Evolutionary conservation across 2,113 vertebrate species (phyloP), one percentile per base, ranked within the genome.

Genomic region (Heterocephalus glaber): DNA sequence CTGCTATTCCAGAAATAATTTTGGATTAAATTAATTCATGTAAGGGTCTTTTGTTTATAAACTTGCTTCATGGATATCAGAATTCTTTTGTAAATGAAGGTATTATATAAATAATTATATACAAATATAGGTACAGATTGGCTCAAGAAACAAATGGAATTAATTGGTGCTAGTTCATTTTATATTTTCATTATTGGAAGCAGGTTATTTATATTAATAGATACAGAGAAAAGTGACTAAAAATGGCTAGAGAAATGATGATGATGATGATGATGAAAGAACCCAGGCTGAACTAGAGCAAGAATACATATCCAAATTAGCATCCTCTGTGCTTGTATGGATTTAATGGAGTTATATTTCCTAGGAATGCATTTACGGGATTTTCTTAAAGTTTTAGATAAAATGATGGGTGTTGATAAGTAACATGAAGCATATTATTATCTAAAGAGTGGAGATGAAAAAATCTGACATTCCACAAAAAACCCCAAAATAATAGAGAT

Each of bases 381-480:
- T 95, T 94, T 96, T 94, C 28, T 72, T 86, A 72, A 90, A 89
- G 44, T 89, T 92, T 89, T 74, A 91, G 60, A 65, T 95, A 81
- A 93, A 81, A 88, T 56, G 19, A 8, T 86, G 38, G 11, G 2
- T 82, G 47, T 90, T 77, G 41, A 33, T 65, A 89, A 90, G 76
- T 47, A 44, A 95, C 63, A 28, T 96, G n/a, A 94, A 89, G 80
- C 22, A 49, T 9, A 47, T 76, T 58, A 74, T 49, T 12, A 81
- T 14, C 47, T 86, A 74, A 79, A 52, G 54, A 68, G 52, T 81
- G 1, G 72, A 82, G 49, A 66, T 56, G 17, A 94, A 89, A 41
- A 66, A 94, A 44, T 2, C 33, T 52, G 35, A 68, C 68, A 76
- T 56, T 56, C 30, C 76, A 88, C 33, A 66, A 94, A 90, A 89